These are phyloP conservation scores for Nomada fucata DNA, from an alignment of 2,888 invertebrate species.

Conservation along the genomic window DNA sequence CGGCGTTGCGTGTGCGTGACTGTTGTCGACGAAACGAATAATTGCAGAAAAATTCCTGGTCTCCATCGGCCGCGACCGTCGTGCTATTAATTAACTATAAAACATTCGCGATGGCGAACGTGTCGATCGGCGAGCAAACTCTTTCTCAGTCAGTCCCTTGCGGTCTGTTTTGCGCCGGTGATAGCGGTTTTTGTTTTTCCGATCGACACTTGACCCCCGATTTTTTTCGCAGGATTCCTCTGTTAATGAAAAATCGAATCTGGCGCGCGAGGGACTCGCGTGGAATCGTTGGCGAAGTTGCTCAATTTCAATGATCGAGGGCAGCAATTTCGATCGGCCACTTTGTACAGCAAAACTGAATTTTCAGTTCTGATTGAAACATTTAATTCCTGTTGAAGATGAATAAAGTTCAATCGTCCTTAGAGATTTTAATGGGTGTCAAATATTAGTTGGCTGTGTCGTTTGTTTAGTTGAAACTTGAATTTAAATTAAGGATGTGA, in stretches of 20 bases:
- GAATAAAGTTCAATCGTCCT: too few species aligned
- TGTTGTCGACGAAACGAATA: constrained; percentile 72
- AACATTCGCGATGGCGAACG: constrained; percentile 70
- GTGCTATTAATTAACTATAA: constrained; percentile 77
- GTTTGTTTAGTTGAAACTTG: too few species aligned
- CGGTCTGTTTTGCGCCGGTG: constrained; percentile 8
- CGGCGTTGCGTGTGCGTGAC: constrained; percentile 27
- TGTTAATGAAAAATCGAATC: not conserved
- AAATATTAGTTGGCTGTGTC: too few species aligned
- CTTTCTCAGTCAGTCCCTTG: constrained; percentile 44
- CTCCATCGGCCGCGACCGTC: constrained; percentile 76
- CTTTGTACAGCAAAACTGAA: too few species aligned
- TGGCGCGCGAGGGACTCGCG: too few species aligned
- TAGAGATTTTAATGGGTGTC: too few species aligned
- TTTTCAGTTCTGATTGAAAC: too few species aligned
- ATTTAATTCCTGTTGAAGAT: too few species aligned
- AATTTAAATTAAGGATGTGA: too few species aligned
- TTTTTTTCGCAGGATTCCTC: not conserved
- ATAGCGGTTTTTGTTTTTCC: not conserved
- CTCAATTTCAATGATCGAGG: too few species aligned
- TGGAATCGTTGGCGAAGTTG: too few species aligned
- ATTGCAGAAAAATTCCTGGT: constrained; percentile 79
- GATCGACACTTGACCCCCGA: not conserved
- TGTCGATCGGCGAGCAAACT: constrained; percentile 60
- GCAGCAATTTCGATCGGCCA: too few species aligned